Evolutionary conservation across 2,888 invertebrate species (phyloP), one percentile per base, ranked within the genome.

Genomic region (Syrphus vitripennis): DNA sequence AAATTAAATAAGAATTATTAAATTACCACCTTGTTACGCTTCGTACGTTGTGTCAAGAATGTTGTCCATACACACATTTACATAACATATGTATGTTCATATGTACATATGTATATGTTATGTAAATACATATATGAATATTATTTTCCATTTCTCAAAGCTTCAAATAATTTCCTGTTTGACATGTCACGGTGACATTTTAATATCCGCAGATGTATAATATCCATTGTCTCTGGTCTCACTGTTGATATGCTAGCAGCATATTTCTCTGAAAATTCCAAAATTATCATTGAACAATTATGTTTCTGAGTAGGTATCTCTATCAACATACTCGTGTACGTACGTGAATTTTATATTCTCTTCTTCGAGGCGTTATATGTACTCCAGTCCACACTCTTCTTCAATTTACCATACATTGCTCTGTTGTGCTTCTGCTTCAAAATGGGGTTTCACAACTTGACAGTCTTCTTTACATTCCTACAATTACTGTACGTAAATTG

Each of bases 151-250:
- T 24, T 29, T 50, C 40, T 77, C 40, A 61, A 59, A 77, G 12
- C 37, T 21, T 19, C 50, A 29, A 14, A 50, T 37, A 77, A 69
- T 77, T 70, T 67, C 45, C 74, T 72, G 65, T 79, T 40, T 59
- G 72, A 48, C 72, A 74, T 80, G 65, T 71, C 70, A 48, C 34
- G 19, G 26, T 67, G 79, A 79, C 57, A 55, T 67, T 50, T 80
- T 80, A 80, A 80, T 80, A 80, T 80, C 79, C 79, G 78, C 63
- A 63, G 53, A 70, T 34, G 40, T 29, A 61, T 34, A n/a, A 50
- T 34, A 19, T 31, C 29, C 34, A 69, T 77, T 59, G 69, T 69
- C 14, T 45, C 55, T 74, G 50, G n/a, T n/a, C n/a, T n/a, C n/a
- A 7, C 10, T 14, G 65, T 9, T 24, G 24, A 12, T 14, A 31